Evolutionary conservation across 2,888 invertebrate species (phyloP).

Genomic region (Gasteruption jaculator): DNA sequence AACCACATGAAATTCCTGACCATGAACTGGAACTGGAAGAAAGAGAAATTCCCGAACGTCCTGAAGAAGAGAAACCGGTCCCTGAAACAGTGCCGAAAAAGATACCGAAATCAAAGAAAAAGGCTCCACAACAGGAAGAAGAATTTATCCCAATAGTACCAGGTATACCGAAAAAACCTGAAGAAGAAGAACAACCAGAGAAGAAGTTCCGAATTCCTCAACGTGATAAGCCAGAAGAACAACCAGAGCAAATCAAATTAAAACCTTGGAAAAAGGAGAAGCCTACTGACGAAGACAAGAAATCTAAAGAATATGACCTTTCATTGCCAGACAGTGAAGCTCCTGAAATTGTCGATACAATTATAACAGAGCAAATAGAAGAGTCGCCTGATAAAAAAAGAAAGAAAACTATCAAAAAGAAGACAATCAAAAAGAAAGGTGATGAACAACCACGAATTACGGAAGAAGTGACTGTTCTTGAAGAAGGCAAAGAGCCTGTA

Average conservation of each 20-base stretch:
- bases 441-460: constrained; percentile 28
- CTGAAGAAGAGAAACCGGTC: constrained; percentile 15
- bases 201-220: constrained; percentile 31
- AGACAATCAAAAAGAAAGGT: constrained; percentile 42
- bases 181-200: constrained; percentile 32
- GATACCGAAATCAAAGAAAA: constrained; percentile 34
- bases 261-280: constrained; percentile 38
- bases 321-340: constrained; percentile 30
- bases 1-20: constrained; percentile 48
- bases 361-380: constrained; percentile 26
- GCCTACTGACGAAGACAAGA: constrained; percentile 31
- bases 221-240: constrained; percentile 45
- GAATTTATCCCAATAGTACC: constrained; percentile 29
- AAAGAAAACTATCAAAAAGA: constrained; percentile 27
- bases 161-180: constrained; percentile 32
- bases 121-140: constrained; percentile 32
- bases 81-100: constrained; percentile 25
- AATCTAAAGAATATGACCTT: constrained; percentile 25
- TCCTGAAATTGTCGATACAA: constrained; percentile 27
- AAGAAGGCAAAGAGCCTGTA: constrained; percentile 51
- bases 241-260: constrained; percentile 31
- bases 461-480: constrained; percentile 30
- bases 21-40: constrained; percentile 43
- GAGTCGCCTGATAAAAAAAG: constrained; percentile 31
- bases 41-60: constrained; percentile 25